phyloP scores from a whole-genome alignment of 2,888 invertebrate genomes.

The Rambutsinella grinnellia region DNA sequence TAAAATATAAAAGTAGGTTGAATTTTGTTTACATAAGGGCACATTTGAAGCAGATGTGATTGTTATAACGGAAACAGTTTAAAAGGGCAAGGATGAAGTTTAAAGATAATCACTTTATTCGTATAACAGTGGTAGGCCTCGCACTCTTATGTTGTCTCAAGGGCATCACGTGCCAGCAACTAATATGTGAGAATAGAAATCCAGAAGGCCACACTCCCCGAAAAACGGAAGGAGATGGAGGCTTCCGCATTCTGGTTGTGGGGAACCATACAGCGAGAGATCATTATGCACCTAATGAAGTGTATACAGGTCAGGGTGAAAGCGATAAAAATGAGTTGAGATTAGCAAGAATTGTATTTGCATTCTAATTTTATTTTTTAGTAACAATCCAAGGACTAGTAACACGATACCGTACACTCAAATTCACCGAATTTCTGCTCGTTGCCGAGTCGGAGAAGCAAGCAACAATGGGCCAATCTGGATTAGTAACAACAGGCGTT shows the following conservation, averaged over 20 bases:
- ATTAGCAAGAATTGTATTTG: background rate
- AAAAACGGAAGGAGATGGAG: conserved; percentile 63
- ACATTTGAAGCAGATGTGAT: background rate
- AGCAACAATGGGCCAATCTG: conserved; percentile 67
- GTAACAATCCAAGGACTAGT: conserved; percentile 69
- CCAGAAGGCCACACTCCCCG: conserved; percentile 62
- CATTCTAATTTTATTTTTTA: conserved; percentile 53
- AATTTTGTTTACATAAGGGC: background rate
- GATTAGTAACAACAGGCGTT: conserved; percentile 72
- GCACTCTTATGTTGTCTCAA: background rate
- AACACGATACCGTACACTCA: conserved; percentile 67
- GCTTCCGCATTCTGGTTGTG: conserved; percentile 56
- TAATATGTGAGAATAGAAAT: conserved; percentile 61
- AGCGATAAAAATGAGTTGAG: background rate
- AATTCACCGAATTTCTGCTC: conserved; percentile 83
- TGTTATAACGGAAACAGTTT: background rate
- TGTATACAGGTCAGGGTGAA: conserved; percentile 64
- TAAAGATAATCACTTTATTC: background rate
- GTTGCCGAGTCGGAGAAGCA: conserved; percentile 76
- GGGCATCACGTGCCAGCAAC: conserved; percentile 59
- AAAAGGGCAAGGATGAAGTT: background rate
- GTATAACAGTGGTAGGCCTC: background rate
- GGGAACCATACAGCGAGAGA: conserved; percentile 54
- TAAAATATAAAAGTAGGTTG: too few relatives aligned
- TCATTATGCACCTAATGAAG: conserved; percentile 63